These are phyloP conservation scores for Myotis daubentonii DNA, from an alignment of 2,797 vertebrate genomes.

Conservation along the genomic window DNA sequence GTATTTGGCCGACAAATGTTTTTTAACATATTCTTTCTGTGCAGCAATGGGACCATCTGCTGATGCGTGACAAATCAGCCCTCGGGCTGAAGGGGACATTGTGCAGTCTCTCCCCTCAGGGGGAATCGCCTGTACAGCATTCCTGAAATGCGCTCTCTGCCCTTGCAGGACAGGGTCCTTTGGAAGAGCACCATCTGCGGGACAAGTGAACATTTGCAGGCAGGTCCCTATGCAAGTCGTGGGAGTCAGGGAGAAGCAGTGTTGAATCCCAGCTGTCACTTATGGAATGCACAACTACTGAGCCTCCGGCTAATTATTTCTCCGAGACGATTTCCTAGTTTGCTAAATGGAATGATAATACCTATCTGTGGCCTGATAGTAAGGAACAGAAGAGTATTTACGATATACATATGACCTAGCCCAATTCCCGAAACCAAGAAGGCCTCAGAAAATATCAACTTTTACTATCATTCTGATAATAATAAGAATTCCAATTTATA, in stretches of 20 bases:
- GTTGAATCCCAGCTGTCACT: neutral
- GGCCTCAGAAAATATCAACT: neutral
- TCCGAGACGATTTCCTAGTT: neutral
- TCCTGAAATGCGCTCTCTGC: neutral
- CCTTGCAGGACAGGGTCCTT: neutral
- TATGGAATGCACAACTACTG: neutral
- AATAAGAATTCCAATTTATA: neutral
- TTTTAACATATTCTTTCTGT: neutral
- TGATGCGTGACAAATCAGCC: neutral
- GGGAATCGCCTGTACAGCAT: neutral
- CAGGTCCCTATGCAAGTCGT: neutral
- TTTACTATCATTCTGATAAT: neutral
- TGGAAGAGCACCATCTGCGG: neutral
- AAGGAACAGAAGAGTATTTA: neutral
- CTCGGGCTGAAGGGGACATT: neutral
- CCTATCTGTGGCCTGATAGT: neutral
- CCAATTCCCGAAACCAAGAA: neutral
- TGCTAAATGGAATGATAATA: neutral
- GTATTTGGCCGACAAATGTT: neutral
- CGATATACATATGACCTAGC: neutral
- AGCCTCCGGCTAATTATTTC: neutral
- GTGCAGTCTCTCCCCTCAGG: fast-evolving
- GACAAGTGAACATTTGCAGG: neutral
- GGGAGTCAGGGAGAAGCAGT: neutral
- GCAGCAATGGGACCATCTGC: neutral